A percentile compares a stretch with the other conserved stretches of the same genome.
These are phyloP conservation scores for Conistra vaccinii DNA, from an alignment of 2,888 invertebrate species.

Conservation along the genomic window DNA sequence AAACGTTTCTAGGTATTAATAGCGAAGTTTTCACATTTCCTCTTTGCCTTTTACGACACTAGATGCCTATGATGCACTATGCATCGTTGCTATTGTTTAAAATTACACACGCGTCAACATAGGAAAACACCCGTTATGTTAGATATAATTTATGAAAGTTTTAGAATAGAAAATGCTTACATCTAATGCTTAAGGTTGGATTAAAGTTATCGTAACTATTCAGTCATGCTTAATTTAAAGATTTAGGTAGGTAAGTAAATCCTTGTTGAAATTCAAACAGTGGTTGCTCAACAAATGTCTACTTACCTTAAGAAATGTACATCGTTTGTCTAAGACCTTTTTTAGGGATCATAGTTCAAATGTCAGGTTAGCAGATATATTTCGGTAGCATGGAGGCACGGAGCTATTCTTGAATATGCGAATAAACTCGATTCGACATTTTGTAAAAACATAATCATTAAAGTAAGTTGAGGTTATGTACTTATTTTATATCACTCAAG, in stretches of 20 bases:
- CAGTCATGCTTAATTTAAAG: too few species aligned
- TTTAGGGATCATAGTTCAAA: slow-evolving; percentile 18
- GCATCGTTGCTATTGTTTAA: slow-evolving; percentile 21
- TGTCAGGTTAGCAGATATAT: neutral
- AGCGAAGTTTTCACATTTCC: slow-evolving; percentile 34
- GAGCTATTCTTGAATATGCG: neutral
- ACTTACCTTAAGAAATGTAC: neutral
- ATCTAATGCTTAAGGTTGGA: too few species aligned
- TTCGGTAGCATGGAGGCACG: neutral
- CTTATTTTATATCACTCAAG: neutral
- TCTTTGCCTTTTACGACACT: slow-evolving; percentile 4
- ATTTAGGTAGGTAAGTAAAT: neutral
- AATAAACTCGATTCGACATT: neutral
- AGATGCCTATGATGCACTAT: neutral
- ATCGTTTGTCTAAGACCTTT: slow-evolving; percentile 1
- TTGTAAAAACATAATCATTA: neutral
- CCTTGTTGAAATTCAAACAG: too few species aligned
- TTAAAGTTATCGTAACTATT: too few species aligned
- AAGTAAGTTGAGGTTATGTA: neutral
- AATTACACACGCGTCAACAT: neutral
- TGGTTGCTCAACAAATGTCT: too few species aligned
- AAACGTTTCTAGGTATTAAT: too few species aligned
- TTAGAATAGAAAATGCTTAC: too few species aligned
- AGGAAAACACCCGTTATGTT: too few species aligned
- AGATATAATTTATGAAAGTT: too few species aligned